phyloP scores from a whole-genome alignment of 2,797 vertebrate species.

The Manis javanica region DNA sequence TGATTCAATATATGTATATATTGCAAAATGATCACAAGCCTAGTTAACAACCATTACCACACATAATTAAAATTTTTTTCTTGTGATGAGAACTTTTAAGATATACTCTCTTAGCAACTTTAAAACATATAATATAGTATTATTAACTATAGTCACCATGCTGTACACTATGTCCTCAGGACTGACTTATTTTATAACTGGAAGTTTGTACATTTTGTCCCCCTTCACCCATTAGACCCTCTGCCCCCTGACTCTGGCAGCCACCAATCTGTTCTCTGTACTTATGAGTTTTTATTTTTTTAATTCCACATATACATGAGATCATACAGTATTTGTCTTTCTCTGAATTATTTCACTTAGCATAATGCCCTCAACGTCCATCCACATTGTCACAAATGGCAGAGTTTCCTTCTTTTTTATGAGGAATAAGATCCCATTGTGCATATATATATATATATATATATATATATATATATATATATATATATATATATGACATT shows the following conservation, averaged over 20 bases:
- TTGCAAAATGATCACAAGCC: neutral
- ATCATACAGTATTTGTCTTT: neutral
- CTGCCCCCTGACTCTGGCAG: too few species aligned
- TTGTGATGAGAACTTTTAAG: too few species aligned
- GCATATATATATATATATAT: too few species aligned
- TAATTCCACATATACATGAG: neutral
- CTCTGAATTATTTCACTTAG: neutral
- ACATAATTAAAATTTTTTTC: too few species aligned
- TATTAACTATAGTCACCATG: too few species aligned
- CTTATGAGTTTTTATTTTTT: neutral
- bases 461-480: too few species aligned
- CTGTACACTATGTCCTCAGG: neutral
- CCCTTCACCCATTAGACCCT: neutral
- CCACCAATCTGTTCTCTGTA: neutral
- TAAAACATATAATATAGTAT: too few species aligned
- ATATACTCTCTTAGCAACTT: too few species aligned
- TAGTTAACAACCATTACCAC: neutral
- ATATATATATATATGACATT: neutral
- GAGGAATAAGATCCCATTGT: neutral
- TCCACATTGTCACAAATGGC: neutral
- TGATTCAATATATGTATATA: neutral
- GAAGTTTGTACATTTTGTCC: neutral
- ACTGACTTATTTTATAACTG: neutral
- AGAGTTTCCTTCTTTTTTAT: neutral
- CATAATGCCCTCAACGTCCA: neutral